phyloP scores from a whole-genome alignment of 2,888 invertebrate species.

The Conchocele bisecta region DNA sequence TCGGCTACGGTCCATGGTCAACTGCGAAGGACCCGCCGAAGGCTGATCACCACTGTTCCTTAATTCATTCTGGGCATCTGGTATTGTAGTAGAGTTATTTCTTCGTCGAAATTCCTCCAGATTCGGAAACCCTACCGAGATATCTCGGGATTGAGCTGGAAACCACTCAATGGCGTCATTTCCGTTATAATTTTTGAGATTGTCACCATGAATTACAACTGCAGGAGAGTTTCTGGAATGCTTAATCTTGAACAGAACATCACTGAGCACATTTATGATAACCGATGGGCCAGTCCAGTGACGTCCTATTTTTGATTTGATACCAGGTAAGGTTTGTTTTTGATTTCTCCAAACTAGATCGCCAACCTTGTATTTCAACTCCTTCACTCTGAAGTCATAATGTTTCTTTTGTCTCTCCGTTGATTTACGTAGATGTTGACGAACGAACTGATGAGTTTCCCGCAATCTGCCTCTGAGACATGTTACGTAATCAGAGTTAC shows the following conservation, averaged over 20 bases:
- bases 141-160: no score
- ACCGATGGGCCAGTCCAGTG: conserved; percentile 38
- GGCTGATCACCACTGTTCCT: no score
- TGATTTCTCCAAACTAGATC: conserved; percentile 12
- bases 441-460: conserved; percentile 3
- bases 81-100: no score
- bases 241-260: conserved; percentile 20
- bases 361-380: conserved; percentile 5
- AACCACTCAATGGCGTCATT: no score
- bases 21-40: no score
- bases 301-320: conserved; percentile 19
- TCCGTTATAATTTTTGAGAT: conserved; percentile 9
- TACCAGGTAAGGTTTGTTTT: conserved; percentile 5
- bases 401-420: conserved; percentile 19
- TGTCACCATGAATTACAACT: conserved; percentile 25
- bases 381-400: conserved; percentile 19
- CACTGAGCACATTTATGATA: conserved; percentile 14
- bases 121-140: no score
- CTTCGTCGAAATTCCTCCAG: no score
- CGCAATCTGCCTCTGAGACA: neutral
- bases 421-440: neutral
- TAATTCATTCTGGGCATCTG: no score
- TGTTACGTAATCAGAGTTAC: neutral
- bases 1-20: no score
- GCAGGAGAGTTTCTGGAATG: conserved; percentile 20